Percentiles rank a stretch among this genome's conserved stretches.
Conservation (phyloP, 2,888 invertebrate genomes). For the Conomelus anceps region DNA sequence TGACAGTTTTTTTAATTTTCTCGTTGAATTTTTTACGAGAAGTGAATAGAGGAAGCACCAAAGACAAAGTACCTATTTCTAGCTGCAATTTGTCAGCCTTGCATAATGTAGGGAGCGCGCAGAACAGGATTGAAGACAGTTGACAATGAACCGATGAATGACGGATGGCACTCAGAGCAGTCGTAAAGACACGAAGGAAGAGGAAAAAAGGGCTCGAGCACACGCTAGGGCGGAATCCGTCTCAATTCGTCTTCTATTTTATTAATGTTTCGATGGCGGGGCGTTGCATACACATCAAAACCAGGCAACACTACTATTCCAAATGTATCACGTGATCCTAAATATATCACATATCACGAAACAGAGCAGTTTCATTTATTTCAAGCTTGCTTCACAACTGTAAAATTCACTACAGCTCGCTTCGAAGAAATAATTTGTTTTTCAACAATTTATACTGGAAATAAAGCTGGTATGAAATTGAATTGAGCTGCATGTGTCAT, state of each 20-base stretch:
- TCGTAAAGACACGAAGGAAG: not conserved
- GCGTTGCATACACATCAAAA: not conserved
- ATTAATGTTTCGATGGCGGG: not conserved
- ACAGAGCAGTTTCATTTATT: not conserved
- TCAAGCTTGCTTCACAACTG: not conserved
- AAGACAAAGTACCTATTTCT: not conserved
- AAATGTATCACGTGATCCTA: not conserved
- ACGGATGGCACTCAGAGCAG: not conserved
- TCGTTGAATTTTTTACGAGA: not conserved
- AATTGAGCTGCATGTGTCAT: not conserved
- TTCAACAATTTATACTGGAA: not conserved
- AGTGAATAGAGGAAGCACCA: not conserved
- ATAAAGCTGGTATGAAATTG: not conserved
- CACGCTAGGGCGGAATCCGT: not conserved
- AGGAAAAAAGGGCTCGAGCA: not conserved
- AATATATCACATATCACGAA: not conserved
- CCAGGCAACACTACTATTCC: not conserved
- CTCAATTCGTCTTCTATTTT: not conserved
- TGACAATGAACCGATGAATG: not conserved
- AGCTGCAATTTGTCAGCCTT: not conserved
- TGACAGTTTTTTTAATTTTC: too few relatives aligned
- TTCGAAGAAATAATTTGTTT: not conserved
- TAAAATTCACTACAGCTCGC: not conserved
- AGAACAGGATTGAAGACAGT: not conserved
- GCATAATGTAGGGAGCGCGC: not conserved